phyloP scores from a whole-genome alignment of 2,113 vertebrate species.

The Centropus unirufus region DNA sequence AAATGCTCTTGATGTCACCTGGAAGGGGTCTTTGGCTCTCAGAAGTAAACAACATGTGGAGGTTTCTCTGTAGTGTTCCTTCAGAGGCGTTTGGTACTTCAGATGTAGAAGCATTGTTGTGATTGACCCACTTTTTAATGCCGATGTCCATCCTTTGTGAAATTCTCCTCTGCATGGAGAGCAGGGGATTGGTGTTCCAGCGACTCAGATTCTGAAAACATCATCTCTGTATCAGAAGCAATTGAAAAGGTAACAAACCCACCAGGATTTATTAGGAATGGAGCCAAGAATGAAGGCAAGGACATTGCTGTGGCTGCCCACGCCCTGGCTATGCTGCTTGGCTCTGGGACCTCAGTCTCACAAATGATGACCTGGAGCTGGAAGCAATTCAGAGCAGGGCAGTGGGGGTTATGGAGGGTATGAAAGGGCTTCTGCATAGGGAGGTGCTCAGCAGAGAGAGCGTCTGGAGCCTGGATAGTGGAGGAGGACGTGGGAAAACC shows the following conservation, averaged over 20 bases:
- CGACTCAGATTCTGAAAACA: background rate
- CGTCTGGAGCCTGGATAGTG: background rate
- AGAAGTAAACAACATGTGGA: background rate
- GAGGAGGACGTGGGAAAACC: background rate
- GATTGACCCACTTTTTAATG: background rate
- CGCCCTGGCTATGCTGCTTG: too few relatives aligned
- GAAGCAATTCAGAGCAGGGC: background rate
- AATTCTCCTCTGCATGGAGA: background rate
- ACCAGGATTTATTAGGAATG: background rate
- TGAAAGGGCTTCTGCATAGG: background rate
- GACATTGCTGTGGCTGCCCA: background rate
- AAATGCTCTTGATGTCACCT: background rate
- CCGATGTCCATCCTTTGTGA: rapidly evolving
- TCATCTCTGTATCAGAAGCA: background rate
- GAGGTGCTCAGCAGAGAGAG: background rate
- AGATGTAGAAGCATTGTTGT: background rate
- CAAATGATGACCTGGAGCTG: background rate
- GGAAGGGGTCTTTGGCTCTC: background rate
- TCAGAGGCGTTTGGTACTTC: background rate
- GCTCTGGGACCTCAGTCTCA: background rate
- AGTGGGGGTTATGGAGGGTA: background rate
- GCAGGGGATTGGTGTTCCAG: background rate
- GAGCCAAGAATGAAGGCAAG: background rate
- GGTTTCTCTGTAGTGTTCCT: background rate
- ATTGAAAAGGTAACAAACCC: background rate